Conservation (phyloP, 2,797 vertebrate species). For the Eurystomus glaucurus region DNA sequence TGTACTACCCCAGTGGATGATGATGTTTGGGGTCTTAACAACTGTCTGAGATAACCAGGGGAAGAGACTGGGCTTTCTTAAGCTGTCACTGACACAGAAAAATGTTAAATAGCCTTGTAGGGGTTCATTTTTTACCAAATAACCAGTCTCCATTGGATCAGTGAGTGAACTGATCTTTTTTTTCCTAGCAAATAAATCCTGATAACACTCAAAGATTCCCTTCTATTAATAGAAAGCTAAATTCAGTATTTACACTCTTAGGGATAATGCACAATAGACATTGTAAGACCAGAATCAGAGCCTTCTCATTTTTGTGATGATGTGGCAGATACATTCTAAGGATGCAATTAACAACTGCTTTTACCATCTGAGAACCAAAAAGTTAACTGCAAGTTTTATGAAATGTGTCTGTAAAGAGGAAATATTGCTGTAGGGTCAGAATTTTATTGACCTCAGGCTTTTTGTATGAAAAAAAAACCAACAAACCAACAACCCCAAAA, state of each 20-base stretch:
- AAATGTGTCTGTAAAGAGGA: neutral
- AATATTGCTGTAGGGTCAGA: neutral
- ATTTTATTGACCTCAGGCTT: neutral
- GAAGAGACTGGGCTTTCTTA: neutral
- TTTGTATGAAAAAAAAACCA: accelerated
- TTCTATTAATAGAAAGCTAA: neutral
- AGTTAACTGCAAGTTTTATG: neutral
- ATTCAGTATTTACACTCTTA: neutral
- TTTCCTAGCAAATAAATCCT: neutral
- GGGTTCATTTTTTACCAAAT: neutral
- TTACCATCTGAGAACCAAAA: neutral
- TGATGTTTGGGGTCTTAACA: neutral
- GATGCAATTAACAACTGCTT: neutral
- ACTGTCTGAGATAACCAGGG: neutral
- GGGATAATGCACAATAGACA: neutral
- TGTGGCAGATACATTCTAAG: neutral
- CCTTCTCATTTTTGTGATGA: neutral
- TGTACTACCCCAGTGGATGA: neutral
- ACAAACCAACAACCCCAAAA: neutral
- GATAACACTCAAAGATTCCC: neutral
- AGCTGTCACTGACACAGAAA: neutral
- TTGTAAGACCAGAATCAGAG: accelerated
- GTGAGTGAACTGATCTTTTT: neutral
- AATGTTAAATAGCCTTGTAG: neutral
- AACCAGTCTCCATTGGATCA: neutral